Evolutionary conservation across 2,113 vertebrate genomes (phyloP), one percentile per base, ranked within the genome.

Genomic region (Poeciliopsis occidentalis): DNA sequence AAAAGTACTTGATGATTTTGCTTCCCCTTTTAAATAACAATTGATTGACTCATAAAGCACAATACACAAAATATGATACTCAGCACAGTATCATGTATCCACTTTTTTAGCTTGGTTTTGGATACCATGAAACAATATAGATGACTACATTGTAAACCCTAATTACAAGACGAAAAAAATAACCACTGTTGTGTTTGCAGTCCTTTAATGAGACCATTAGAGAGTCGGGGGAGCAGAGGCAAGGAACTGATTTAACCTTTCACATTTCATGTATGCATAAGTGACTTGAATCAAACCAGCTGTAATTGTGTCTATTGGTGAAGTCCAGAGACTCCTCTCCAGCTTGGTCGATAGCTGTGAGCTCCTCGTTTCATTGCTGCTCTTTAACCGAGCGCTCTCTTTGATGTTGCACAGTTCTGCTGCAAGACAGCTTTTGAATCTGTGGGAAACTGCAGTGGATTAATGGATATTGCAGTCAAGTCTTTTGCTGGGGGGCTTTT

Each of bases 391-490:
- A 83, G 76, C 85, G 80, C 37, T 12, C 78, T 73, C 88, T 92
- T 92, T 89, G 88, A 91, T 91, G 90, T 88, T 85, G 75, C 39
- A 64, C 81, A 87, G 84, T 81, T 86, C 73, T 4, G 74, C 86
- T 88, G 87, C 85, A 76, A 89, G 85, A 87, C 89, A 85, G 87
- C 78, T 86, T 91, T 87, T 89, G 89, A 89, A 91, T 86, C 84
- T 85, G 79, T 82, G 83, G 87, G 85, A 91, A 88, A 84, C 87
- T 82, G 76, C 85, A 60, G 85, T 87, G 85, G 87, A 89, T 92
- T 89, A 87, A 89, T 91, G 88, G 89, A 85, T 85, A 85, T 81
- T 86, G 85, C 83, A 89, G 84, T 86, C 75, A 71, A 80, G 79
- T 85, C 78, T 88, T 77, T 88, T 73, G 81, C 87, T 87, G 82